These are phyloP conservation scores for Malthinus seriepunctatus DNA, from an alignment of 2,888 invertebrate species.

Conservation along the genomic window DNA sequence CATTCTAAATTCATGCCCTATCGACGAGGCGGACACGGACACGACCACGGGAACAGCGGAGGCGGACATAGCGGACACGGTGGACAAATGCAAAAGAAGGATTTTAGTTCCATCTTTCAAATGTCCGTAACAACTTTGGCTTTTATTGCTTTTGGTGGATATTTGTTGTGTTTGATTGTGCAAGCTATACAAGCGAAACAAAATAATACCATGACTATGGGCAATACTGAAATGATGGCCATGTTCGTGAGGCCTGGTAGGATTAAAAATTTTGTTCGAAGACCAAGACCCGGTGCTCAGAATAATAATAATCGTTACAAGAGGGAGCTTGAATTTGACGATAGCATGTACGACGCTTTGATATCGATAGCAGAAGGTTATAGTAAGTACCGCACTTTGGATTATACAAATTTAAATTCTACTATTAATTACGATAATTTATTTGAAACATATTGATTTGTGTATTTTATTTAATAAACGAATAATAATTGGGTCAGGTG, in stretches of 20 bases:
- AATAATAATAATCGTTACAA: slow-evolving; percentile 23
- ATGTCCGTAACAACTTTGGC: slow-evolving; percentile 77
- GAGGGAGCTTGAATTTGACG: slow-evolving; percentile 41
- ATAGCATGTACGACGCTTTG: slow-evolving; percentile 57
- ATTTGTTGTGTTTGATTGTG: slow-evolving; percentile 75
- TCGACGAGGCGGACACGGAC: slow-evolving; percentile 42
- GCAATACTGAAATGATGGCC: slow-evolving; percentile 39
- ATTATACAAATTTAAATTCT: slow-evolving; percentile 42
- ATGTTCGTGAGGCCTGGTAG: slow-evolving; percentile 21
- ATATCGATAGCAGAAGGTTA: slow-evolving; percentile 62
- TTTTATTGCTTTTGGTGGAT: slow-evolving; percentile 84
- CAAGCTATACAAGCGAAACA: slow-evolving; percentile 71
- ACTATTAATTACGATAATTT: background rate
- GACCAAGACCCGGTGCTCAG: slow-evolving; percentile 22
- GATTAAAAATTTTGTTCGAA: slow-evolving; percentile 33
- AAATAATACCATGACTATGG: slow-evolving; percentile 43
- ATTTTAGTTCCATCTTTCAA: slow-evolving; percentile 73
- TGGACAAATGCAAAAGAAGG: slow-evolving; percentile 53
- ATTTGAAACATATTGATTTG: too few relatives aligned
- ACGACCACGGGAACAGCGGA: slow-evolving; percentile 28
- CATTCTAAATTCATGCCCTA: slow-evolving; percentile 38
- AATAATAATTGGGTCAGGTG: too few relatives aligned
- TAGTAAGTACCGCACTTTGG: slow-evolving; percentile 53
- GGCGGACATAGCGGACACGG: slow-evolving; percentile 23
- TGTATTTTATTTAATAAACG: too few relatives aligned